Base-by-base conservation (phyloP, 2,888 invertebrate species). In the Oscheius myriophilus region DNA sequence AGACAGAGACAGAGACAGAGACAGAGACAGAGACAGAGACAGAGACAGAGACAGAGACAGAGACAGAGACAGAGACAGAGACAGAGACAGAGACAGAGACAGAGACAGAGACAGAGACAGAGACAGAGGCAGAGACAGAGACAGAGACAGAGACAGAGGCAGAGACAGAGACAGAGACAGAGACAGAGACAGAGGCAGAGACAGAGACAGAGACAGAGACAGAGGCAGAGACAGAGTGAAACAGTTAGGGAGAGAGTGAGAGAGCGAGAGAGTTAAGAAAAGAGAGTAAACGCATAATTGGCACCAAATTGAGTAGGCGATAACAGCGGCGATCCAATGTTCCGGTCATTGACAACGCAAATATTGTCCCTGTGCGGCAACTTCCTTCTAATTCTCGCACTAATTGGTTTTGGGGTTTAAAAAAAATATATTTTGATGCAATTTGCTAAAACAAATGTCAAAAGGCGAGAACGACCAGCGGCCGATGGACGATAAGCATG, bases 261-360 rank as follows among this genome's bases (percentile, higher is more conserved):
- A 33, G 33, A 33, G 4, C 3, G 33, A 33, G 33, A 33, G 33
- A 33, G 33, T 6, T 6, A 33, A 9, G 9, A 3, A 33, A 33
- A 33, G 4, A 33, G 9, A 33, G 4, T 23, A 58, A 23, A 18
- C 21, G 14, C n/a, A 18, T 57, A 14, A n/a, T 23, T 41, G 51
- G 51, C 11, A 23, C 18, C 26, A 53, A 16, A 16, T 14, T 16
- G 21, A 16, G 14, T n/a, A 26, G 3, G 33, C 26, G 23, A 11
- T 26, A 18, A 25, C 25, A 18, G 54, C n/a, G 26, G 25, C 43
- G 23, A 41, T 58, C 58, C 23, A 23, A 42, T 58, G 16, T 33
- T 43, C 12, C 58, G 58, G 58, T 58, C 58, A 58, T 58, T 58
- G 58, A 25, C 58, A 43, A 25, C 9, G 18, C 43, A 58, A 58